Percentiles rank a stretch among this genome's conserved stretches.
These are phyloP conservation scores for Polyommatus icarus DNA, from an alignment of 2,888 invertebrate genomes.

Conservation along the genomic window DNA sequence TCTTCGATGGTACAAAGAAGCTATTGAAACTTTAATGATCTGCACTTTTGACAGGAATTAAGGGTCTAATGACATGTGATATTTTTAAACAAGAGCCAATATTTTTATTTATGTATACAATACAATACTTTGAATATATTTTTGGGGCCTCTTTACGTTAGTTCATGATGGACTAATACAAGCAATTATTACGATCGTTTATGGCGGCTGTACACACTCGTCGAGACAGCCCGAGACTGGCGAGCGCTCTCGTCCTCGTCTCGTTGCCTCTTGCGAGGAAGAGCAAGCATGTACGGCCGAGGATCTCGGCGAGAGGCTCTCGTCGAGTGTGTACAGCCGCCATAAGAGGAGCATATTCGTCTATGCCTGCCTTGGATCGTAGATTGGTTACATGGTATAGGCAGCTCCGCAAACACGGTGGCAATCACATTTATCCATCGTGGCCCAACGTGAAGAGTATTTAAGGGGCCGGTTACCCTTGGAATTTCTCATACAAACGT, in stretches of 20 bases:
- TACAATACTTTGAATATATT: not conserved
- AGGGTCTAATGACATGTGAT: slow-evolving; percentile 8
- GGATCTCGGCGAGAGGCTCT: too few species aligned
- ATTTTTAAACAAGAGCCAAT: not conserved
- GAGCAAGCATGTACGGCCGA: too few species aligned
- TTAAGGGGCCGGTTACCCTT: too few species aligned
- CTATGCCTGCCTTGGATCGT: too few species aligned
- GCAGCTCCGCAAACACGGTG: not conserved
- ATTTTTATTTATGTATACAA: slow-evolving; percentile 11
- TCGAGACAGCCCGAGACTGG: too few species aligned
- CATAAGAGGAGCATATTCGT: too few species aligned
- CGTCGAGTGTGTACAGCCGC: too few species aligned
- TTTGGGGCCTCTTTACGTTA: not conserved
- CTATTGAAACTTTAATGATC: not conserved
- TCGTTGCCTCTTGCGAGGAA: too few species aligned
- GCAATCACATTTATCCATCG: not conserved
- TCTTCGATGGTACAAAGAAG: not conserved
- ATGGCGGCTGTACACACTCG: too few species aligned
- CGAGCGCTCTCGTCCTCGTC: too few species aligned
- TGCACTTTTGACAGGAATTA: not conserved
- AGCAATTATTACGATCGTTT: not conserved
- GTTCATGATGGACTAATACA: not conserved
- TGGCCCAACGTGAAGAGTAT: not conserved
- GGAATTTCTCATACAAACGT: too few species aligned
- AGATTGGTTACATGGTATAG: not conserved